phyloP scores from a whole-genome alignment of 2,113 vertebrate species.

The Triplophysa tibetana region DNA sequence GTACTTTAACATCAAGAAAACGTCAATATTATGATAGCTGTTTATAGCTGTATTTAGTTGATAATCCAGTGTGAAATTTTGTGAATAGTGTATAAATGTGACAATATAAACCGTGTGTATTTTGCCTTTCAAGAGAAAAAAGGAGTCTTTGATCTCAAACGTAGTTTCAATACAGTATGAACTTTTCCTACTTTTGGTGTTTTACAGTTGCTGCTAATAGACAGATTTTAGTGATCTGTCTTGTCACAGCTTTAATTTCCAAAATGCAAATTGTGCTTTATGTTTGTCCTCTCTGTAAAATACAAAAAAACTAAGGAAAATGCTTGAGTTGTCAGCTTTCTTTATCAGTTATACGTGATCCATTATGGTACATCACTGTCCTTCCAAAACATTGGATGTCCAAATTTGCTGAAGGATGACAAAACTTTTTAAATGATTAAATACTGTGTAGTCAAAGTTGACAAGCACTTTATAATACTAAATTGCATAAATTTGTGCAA shows the following conservation, averaged over 20 bases:
- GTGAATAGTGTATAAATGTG: constrained; percentile 68
- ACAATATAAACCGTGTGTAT: constrained; percentile 58
- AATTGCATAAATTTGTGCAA: no score
- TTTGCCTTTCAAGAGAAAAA: constrained; percentile 58
- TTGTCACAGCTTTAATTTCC: constrained; percentile 50
- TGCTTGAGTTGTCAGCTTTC: background rate
- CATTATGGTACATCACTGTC: background rate
- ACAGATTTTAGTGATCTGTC: constrained; percentile 52
- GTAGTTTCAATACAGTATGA: constrained; percentile 36
- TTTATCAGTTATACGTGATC: background rate
- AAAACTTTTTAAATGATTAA: no score
- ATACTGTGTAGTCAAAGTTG: no score
- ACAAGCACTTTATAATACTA: no score
- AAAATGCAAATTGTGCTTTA: constrained; percentile 50
- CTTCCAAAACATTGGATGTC: no score
- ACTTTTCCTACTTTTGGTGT: constrained; percentile 63
- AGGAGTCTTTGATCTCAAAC: constrained; percentile 53
- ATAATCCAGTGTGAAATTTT: constrained; percentile 65
- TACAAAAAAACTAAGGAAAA: constrained; percentile 44
- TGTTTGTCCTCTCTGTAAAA: constrained; percentile 63
- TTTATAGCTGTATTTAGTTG: constrained; percentile 68
- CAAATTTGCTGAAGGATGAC: no score
- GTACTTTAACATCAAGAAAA: background rate
- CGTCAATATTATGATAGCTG: constrained; percentile 39
- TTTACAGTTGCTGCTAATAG: constrained; percentile 60